Evolutionary conservation across 2,888 invertebrate genomes (phyloP).

Genomic region (Oscheius sp.): DNA sequence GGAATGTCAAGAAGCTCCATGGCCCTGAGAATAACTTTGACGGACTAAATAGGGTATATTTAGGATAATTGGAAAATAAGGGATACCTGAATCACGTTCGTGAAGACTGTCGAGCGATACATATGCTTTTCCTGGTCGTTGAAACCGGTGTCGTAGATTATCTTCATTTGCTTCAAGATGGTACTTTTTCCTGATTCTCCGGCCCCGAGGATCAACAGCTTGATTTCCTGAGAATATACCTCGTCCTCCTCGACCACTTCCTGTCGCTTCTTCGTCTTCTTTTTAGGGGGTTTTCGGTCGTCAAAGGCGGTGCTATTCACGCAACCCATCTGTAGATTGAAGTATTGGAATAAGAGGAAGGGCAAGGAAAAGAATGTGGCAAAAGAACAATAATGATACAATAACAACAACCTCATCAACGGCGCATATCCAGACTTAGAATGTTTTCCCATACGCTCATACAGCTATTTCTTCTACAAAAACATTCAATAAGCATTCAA

Average conservation of each 20-base stretch:
- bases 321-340: constrained; percentile 7
- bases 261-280: constrained; percentile 3
- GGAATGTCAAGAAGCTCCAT: constrained; percentile 6
- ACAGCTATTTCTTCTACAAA: too few species aligned
- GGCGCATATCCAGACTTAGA: too few species aligned
- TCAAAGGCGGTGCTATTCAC: background rate
- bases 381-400: too few species aligned
- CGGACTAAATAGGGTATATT: background rate
- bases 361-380: background rate
- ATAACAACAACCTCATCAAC: too few species aligned
- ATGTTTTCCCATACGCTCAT: too few species aligned
- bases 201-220: constrained; percentile 43
- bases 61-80: background rate
- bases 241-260: background rate
- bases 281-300: background rate
- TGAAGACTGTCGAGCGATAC: constrained; percentile 40
- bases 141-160: constrained; percentile 46
- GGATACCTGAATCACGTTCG: constrained; percentile 41
- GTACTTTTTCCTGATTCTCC: constrained; percentile 48
- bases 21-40: constrained; percentile 10
- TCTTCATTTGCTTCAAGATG: constrained; percentile 37
- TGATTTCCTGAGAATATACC: constrained; percentile 17
- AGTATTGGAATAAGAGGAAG: background rate
- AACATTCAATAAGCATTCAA: too few species aligned
- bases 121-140: constrained; percentile 39